Percentiles rank a stretch among this genome's conserved stretches.
phyloP scores from a whole-genome alignment of 1,140 invertebrate genomes.

The Protaetia brevitarsis region DNA sequence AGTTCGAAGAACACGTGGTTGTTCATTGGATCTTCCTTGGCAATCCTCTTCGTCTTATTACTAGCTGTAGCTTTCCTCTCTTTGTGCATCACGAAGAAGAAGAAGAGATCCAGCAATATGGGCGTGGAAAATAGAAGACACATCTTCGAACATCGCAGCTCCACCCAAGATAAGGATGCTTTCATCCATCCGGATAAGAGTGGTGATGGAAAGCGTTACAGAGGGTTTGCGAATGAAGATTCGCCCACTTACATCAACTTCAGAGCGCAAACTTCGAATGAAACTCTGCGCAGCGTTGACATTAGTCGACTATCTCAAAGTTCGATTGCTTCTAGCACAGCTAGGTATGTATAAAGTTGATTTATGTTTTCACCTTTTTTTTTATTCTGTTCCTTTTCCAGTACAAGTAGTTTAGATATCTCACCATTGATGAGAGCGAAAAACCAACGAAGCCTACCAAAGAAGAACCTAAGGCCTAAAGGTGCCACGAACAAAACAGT shows the following conservation, averaged over 20 bases:
- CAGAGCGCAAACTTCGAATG: slow-evolving; percentile 36
- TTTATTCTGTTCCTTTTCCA: slow-evolving; percentile 28
- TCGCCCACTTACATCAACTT: slow-evolving; percentile 46
- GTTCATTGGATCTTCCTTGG: slow-evolving; percentile 59
- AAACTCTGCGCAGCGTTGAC: slow-evolving; percentile 32
- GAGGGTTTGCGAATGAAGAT: slow-evolving; percentile 11
- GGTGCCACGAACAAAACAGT: slow-evolving; percentile 44
- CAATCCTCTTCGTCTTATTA: slow-evolving; percentile 61
- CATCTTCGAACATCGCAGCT: slow-evolving; percentile 29
- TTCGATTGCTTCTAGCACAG: slow-evolving; percentile 31
- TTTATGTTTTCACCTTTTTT: neutral
- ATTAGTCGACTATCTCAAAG: slow-evolving; percentile 30
- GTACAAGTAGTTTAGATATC: slow-evolving; percentile 42
- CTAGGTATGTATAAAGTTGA: neutral
- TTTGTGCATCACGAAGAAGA: slow-evolving; percentile 59
- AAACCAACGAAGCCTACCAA: slow-evolving; percentile 33
- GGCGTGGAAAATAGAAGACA: slow-evolving; percentile 34
- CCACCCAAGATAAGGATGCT: neutral
- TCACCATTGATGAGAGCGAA: slow-evolving; percentile 43
- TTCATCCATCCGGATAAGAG: slow-evolving; percentile 4
- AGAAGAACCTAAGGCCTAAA: slow-evolving; percentile 39
- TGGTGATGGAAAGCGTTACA: slow-evolving; percentile 27
- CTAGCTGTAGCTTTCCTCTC: slow-evolving; percentile 61
- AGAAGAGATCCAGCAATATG: slow-evolving; percentile 39
- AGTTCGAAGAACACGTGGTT: slow-evolving; percentile 61